phyloP scores from a whole-genome alignment of 2,888 invertebrate genomes.

The Nomada ruficornis region DNA sequence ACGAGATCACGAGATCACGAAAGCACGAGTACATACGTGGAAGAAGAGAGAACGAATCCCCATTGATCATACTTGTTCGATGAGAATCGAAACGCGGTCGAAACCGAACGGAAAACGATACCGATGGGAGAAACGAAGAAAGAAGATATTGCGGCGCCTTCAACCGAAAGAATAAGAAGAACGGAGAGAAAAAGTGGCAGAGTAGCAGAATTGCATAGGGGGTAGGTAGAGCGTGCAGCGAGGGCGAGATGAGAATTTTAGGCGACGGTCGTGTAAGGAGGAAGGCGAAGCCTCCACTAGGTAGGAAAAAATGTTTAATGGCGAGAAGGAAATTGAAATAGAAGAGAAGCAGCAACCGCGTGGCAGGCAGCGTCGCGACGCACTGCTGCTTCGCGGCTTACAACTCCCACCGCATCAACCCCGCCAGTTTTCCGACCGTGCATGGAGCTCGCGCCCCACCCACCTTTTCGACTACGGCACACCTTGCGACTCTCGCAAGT shows the following conservation, averaged over 20 bases:
- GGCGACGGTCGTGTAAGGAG: no score
- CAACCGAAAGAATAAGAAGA: not conserved
- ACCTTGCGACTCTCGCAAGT: constrained; percentile 20
- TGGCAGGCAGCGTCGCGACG: constrained; percentile 81
- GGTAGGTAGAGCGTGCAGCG: no score
- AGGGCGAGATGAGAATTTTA: no score
- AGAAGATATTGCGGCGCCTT: not conserved
- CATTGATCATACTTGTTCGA: no score
- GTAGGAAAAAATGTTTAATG: constrained; percentile 2
- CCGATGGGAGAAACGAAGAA: no score
- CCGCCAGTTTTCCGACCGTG: constrained; percentile 44
- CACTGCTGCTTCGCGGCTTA: constrained; percentile 80
- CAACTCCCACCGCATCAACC: constrained; percentile 68
- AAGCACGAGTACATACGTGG: not conserved
- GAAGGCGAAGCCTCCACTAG: no score
- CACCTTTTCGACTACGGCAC: constrained; percentile 37
- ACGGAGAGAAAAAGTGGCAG: not conserved
- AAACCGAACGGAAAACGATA: no score
- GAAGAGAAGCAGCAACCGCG: constrained; percentile 75
- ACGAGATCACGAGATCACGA: not conserved
- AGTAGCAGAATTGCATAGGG: not conserved
- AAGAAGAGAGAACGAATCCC: no score
- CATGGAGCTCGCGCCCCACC: constrained; percentile 43
- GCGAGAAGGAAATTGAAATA: constrained; percentile 30
- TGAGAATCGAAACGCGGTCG: no score